Evolutionary conservation across 2,113 vertebrate genomes (phyloP).

Genomic region (Alexandromys fortis): DNA sequence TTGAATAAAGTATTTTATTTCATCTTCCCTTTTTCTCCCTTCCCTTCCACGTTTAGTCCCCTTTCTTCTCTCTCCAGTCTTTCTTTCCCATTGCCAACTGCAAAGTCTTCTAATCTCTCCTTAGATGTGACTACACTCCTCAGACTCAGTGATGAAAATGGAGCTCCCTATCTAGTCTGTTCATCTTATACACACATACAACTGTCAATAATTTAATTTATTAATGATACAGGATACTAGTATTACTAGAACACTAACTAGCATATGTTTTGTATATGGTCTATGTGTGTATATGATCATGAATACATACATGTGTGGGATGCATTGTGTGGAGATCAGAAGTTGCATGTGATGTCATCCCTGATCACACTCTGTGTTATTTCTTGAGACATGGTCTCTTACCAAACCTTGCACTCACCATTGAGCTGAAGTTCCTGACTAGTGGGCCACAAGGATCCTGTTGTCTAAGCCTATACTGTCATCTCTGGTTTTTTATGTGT

Average conservation of each 20-base stretch:
- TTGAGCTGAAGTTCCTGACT: neutral
- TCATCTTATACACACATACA: neutral
- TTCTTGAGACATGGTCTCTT: neutral
- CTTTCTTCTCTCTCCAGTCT: fast-evolving
- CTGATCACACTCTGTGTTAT: neutral
- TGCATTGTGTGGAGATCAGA: neutral
- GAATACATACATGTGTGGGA: neutral
- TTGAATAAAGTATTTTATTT: neutral
- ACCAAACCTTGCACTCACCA: too few relatives aligned
- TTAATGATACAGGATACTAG: neutral
- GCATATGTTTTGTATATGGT: neutral
- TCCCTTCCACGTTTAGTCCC: fast-evolving
- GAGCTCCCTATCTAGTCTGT: too few relatives aligned
- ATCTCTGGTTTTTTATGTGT: neutral
- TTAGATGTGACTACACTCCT: neutral
- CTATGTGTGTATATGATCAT: too few relatives aligned
- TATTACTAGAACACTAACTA: neutral
- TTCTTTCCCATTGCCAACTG: neutral
- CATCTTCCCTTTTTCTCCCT: fast-evolving
- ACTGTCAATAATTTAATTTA: neutral
- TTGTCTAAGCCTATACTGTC: neutral
- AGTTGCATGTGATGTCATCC: too few relatives aligned
- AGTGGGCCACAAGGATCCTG: neutral
- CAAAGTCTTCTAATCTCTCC: neutral
- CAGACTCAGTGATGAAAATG: neutral